phyloP scores from a whole-genome alignment of 2,797 vertebrate species.

The Myotis myotis region DNA sequence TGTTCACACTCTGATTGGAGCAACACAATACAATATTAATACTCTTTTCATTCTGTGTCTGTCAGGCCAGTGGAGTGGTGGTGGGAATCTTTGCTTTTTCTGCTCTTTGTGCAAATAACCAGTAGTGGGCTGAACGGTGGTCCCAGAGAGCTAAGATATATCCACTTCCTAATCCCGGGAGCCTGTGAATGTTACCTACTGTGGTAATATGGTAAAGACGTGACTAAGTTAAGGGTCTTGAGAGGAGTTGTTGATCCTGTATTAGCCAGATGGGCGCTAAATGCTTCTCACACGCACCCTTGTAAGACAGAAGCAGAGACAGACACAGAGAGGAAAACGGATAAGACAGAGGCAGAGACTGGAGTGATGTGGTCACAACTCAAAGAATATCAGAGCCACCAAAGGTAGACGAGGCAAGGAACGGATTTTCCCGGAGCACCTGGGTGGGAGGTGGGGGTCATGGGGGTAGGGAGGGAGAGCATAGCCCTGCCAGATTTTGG shows the following conservation, averaged over 20 bases:
- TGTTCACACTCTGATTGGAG: neutral
- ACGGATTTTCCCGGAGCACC: neutral
- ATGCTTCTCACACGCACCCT: neutral
- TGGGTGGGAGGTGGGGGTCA: neutral
- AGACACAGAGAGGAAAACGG: neutral
- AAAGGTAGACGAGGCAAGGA: neutral
- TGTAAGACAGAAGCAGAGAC: neutral
- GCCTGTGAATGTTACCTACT: neutral
- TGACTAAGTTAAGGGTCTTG: neutral
- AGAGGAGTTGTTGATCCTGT: neutral
- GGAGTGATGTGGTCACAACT: neutral
- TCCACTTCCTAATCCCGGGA: neutral
- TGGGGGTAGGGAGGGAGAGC: too few species aligned
- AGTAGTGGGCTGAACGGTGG: neutral
- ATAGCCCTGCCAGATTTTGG: neutral
- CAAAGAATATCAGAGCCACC: neutral
- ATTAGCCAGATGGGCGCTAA: neutral
- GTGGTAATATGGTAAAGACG: neutral
- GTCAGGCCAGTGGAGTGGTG: neutral
- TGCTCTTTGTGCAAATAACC: conserved; percentile 49
- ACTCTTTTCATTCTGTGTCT: neutral
- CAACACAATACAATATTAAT: neutral
- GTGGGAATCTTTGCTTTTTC: neutral
- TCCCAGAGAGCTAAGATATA: neutral
- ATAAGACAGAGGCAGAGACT: neutral